phyloP scores from a whole-genome alignment of 2,797 vertebrate genomes.

The Chloroceryle amazona region DNA sequence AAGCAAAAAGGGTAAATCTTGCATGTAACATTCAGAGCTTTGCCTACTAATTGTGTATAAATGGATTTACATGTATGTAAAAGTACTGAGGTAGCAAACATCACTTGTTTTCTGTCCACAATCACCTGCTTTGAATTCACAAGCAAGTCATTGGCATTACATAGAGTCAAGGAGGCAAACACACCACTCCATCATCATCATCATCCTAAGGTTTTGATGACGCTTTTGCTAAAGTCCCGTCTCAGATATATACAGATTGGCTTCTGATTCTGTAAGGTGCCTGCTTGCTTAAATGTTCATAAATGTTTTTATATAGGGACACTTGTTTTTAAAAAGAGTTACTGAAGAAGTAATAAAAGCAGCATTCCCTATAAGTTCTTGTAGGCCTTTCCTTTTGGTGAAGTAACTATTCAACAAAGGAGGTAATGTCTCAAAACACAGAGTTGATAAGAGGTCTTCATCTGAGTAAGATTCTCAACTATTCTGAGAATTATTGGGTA shows the following conservation, averaged over 20 bases:
- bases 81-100: neutral
- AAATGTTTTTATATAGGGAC: neutral
- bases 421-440: neutral
- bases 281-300: neutral
- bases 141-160: neutral
- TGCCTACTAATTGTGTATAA: neutral
- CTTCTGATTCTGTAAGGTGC: neutral
- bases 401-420: neutral
- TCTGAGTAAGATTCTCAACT: neutral
- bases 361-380: neutral
- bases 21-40: neutral
- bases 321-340: neutral
- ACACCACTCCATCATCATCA: neutral
- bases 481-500: neutral
- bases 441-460: neutral
- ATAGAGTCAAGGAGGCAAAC: neutral
- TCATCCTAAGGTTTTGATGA: neutral
- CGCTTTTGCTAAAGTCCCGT: neutral
- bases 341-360: neutral
- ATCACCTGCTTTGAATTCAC: neutral
- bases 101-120: neutral
- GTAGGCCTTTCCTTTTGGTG: neutral
- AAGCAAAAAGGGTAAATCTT: constrained; percentile 87
- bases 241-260: neutral
- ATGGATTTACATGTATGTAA: neutral